A percentile compares a stretch with the other conserved stretches of the same genome.
Evolutionary conservation across 2,888 invertebrate species (phyloP).

Genomic region (Macaria notata): DNA sequence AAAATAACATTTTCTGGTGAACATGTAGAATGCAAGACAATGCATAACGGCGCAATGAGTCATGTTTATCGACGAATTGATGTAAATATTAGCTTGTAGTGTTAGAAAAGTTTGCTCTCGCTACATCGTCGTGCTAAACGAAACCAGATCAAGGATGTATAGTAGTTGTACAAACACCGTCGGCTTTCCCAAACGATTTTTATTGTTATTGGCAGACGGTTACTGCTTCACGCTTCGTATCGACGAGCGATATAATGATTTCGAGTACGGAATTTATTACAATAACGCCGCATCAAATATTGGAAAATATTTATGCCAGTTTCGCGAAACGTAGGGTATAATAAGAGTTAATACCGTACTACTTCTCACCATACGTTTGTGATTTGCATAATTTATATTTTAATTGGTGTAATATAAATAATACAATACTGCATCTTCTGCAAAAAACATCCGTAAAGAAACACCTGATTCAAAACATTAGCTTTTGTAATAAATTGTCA

Average conservation of each 20-base stretch:
- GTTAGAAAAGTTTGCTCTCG: constrained; percentile 27
- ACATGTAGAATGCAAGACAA: constrained; percentile 19
- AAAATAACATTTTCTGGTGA: constrained; percentile 16
- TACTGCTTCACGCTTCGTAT: constrained; percentile 39
- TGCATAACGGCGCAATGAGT: constrained; percentile 16
- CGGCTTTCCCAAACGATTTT: constrained; percentile 50
- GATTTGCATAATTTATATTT: too few relatives aligned
- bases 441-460: too few relatives aligned
- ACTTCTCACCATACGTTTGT: too few relatives aligned
- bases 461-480: too few relatives aligned
- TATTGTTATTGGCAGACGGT: constrained; percentile 50
- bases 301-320: constrained; percentile 1
- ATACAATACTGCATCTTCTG: too few relatives aligned
- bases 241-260: constrained; percentile 40
- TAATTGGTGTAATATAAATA: too few relatives aligned
- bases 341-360: too few relatives aligned
- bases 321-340: too few relatives aligned
- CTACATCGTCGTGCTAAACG: constrained; percentile 36
- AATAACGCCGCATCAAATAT: not conserved
- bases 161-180: constrained; percentile 39
- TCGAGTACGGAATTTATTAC: constrained; percentile 21
- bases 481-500: too few relatives aligned
- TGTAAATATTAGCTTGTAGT: constrained; percentile 26
- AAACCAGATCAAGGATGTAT: constrained; percentile 61
- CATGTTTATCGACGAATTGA: constrained; percentile 24